Percentiles rank a stretch among this genome's conserved stretches.
Evolutionary conservation across 92 coral and sea anemone genomes (phyloP).

Genomic region (Scolanthus callimorphus): DNA sequence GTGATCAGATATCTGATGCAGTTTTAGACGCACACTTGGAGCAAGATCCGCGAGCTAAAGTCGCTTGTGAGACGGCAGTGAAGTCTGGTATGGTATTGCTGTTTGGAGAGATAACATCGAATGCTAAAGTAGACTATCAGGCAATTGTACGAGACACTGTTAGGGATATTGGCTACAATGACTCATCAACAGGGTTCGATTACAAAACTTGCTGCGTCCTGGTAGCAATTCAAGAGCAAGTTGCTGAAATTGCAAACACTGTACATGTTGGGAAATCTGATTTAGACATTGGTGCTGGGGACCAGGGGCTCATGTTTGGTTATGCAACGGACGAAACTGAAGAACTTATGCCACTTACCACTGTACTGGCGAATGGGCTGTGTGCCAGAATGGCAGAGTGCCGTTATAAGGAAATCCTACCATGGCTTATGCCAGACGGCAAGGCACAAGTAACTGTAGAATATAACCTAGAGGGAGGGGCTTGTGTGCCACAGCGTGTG

Average conservation of each 20-base stretch:
- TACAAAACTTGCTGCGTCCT: constrained; percentile 82
- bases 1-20: constrained; percentile 91
- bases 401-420: constrained; percentile 49
- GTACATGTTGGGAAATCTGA: constrained; percentile 59
- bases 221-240: constrained; percentile 69
- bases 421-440: constrained; percentile 84
- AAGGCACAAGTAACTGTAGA: constrained; percentile 87
- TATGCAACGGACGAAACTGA: constrained; percentile 85
- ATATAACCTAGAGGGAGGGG: constrained; percentile 61
- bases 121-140: constrained; percentile 74
- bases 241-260: constrained; percentile 50
- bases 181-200: constrained; percentile 85
- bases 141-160: constrained; percentile 69
- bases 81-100: constrained; percentile 82
- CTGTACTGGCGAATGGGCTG: constrained; percentile 68
- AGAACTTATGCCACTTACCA: constrained; percentile 81
- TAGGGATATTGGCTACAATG: constrained; percentile 75
- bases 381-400: constrained; percentile 65
- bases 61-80: constrained; percentile 77
- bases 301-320: constrained; percentile 90
- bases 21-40: constrained; percentile 81
- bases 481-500: constrained; percentile 69
- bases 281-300: constrained; percentile 76
- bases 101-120: constrained; percentile 80
- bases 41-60: constrained; percentile 75